These are phyloP conservation scores for Nycteola revayana DNA, from an alignment of 2,888 invertebrate species.

Conservation along the genomic window DNA sequence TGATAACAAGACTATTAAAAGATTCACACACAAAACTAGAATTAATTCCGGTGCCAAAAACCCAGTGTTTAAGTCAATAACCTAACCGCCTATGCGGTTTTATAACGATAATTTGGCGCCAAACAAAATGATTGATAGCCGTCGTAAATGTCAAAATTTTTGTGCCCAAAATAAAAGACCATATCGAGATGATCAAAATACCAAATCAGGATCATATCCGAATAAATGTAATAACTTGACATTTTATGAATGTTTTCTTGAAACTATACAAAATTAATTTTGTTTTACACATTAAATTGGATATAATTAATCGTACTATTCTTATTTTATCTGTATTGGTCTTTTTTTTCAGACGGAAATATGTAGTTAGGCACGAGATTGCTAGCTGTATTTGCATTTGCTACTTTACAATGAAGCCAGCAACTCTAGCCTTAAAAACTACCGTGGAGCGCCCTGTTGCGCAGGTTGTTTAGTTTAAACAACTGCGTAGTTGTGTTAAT, in stretches of 20 bases:
- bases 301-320: slow-evolving; percentile 17
- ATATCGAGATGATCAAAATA: slow-evolving; percentile 39
- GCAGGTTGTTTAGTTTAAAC: too few species aligned
- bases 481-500: too few species aligned
- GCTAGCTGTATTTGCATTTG: too few species aligned
- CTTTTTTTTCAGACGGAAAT: too few species aligned
- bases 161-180: slow-evolving; percentile 48
- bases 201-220: slow-evolving; percentile 42
- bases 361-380: too few species aligned
- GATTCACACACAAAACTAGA: slow-evolving; percentile 22
- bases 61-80: slow-evolving; percentile 45
- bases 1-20: slow-evolving; percentile 26
- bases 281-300: slow-evolving; percentile 28
- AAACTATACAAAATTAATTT: slow-evolving; percentile 36
- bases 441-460: too few species aligned
- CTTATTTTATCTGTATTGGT: too few species aligned
- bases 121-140: slow-evolving; percentile 55
- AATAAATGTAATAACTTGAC: slow-evolving; percentile 43
- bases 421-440: too few species aligned
- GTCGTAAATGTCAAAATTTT: slow-evolving; percentile 58
- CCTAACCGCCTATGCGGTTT: slow-evolving; percentile 41
- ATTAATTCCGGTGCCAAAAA: slow-evolving; percentile 31
- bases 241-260: slow-evolving; percentile 24
- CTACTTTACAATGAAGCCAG: too few species aligned
- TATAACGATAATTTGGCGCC: slow-evolving; percentile 60